Conservation (phyloP, 2,797 vertebrate species). For the Psittacula echo region DNA sequence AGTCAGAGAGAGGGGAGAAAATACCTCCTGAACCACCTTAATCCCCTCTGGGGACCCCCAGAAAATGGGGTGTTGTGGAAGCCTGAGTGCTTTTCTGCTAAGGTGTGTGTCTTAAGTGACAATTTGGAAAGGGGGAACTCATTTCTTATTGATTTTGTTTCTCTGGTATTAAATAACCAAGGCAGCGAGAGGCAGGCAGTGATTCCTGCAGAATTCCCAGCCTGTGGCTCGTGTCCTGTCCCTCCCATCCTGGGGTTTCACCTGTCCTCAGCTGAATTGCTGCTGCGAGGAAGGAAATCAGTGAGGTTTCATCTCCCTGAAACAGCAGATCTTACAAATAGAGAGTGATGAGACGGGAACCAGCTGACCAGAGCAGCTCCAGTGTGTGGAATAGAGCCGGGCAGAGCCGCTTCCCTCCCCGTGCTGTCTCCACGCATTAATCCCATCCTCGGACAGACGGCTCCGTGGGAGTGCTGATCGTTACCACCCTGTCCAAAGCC, state of each 20-base stretch:
- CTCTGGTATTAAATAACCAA: rapidly evolving
- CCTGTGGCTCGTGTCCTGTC: neutral
- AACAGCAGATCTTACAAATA: neutral
- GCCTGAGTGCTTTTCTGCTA: neutral
- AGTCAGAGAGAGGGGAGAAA: neutral
- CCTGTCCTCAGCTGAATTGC: neutral
- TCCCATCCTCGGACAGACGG: neutral
- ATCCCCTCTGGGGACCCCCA: neutral
- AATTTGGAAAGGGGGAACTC: rapidly evolving
- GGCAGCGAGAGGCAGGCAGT: neutral
- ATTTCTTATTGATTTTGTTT: neutral
- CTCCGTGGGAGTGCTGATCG: neutral
- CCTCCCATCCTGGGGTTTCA: neutral
- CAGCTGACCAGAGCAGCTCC: neutral
- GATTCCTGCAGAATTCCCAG: neutral
- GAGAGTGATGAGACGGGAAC: rapidly evolving
- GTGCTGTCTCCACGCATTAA: neutral
- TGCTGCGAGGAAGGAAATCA: neutral
- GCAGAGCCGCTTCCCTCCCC: neutral
- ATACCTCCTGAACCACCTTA: neutral
- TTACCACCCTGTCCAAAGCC: neutral
- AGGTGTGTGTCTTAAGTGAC: rapidly evolving
- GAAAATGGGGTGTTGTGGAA: rapidly evolving
- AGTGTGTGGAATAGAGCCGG: rapidly evolving
- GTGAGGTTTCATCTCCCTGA: neutral